Conservation (phyloP, 2,113 vertebrate genomes). For the Aspidoscelis tigris region DNA sequence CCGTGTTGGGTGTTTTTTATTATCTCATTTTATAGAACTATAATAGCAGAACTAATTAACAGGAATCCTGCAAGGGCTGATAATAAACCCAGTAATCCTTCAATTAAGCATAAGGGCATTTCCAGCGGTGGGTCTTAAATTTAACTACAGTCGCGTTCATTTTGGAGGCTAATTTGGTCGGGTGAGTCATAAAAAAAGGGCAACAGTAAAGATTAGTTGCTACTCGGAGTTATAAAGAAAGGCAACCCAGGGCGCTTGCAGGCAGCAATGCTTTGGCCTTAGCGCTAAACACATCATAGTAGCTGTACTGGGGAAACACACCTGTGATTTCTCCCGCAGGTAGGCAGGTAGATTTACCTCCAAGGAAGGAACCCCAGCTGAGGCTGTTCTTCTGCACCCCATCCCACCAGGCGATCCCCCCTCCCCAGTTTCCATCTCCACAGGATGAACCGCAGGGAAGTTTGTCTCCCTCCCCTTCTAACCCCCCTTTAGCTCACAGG, state of each 20-base stretch:
- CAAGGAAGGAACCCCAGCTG: neutral
- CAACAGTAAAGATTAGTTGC: neutral
- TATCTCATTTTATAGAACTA: neutral
- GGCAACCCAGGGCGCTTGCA: neutral
- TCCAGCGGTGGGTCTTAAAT: neutral
- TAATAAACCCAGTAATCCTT: neutral
- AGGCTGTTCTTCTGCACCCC: no score
- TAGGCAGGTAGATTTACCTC: neutral
- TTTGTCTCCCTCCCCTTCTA: no score
- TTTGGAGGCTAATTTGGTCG: neutral
- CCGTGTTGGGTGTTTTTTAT: neutral
- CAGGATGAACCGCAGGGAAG: no score
- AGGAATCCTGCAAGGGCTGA: neutral
- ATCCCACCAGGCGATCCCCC: no score
- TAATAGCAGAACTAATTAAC: neutral
- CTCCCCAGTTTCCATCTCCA: no score
- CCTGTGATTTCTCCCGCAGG: no score
- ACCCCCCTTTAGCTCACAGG: no score
- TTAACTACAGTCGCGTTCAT: neutral
- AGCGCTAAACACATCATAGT: neutral
- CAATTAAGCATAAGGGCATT: neutral
- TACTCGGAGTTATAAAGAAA: neutral
- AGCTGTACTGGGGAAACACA: neutral
- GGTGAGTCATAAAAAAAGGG: neutral
- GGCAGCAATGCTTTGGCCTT: no score